These are phyloP conservation scores for Tenrec ecaudatus DNA, from an alignment of 2,113 vertebrate genomes.

Conservation along the genomic window DNA sequence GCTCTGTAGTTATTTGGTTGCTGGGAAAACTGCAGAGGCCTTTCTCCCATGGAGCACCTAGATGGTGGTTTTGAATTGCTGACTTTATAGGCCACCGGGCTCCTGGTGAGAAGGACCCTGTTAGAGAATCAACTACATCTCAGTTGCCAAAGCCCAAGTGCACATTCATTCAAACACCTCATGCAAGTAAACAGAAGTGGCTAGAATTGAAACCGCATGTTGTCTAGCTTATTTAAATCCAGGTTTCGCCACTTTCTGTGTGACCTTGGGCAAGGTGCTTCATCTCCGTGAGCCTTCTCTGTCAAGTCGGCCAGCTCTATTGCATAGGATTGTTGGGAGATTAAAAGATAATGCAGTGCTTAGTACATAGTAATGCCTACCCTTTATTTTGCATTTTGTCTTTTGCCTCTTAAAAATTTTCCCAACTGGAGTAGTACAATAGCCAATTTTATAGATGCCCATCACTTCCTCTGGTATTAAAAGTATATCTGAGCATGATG, in stretches of 20 bases:
- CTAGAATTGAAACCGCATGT: background rate
- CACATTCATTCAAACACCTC: background rate
- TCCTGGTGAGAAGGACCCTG: too few relatives aligned
- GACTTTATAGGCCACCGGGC: too few relatives aligned
- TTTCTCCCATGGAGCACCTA: too few relatives aligned
- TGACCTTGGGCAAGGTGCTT: background rate
- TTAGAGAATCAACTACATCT: too few relatives aligned
- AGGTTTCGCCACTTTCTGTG: background rate
- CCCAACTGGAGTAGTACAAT: background rate
- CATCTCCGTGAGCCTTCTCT: background rate
- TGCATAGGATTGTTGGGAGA: background rate
- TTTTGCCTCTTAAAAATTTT: background rate
- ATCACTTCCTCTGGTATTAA: slow-evolving; percentile 4
- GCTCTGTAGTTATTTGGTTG: background rate
- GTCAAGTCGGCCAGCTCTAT: background rate
- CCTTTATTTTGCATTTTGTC: too few relatives aligned
- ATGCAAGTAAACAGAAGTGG: slow-evolving; percentile 1
- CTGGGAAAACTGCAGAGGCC: too few relatives aligned
- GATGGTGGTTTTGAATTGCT: too few relatives aligned
- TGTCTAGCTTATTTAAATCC: slow-evolving; percentile 9
- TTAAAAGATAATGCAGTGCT: background rate
- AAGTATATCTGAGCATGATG: background rate
- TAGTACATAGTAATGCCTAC: background rate
- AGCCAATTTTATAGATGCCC: background rate
- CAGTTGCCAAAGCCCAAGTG: background rate